Base-by-base conservation (phyloP, 2,113 vertebrate genomes). In the Sceloporus undulatus region DNA sequence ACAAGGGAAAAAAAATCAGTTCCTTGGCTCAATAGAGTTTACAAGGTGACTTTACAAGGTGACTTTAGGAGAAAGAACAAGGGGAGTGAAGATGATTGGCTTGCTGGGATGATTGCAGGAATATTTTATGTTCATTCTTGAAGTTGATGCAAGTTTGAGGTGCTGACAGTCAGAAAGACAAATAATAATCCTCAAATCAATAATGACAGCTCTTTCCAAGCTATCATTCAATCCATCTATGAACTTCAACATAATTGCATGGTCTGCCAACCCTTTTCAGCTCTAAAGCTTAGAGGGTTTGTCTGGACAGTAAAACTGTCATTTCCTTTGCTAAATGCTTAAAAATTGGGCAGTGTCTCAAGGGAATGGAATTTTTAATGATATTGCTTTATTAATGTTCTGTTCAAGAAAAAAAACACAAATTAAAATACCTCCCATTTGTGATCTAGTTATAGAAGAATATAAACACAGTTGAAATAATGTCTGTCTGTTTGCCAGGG, bases 121-220 rank as follows among this genome's bases (percentile, higher is more conserved):
- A 79, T 70, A 27, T 38, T 68, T 90, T 87, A 84, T 84, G 77
- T 25, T 90, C 91, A 79, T 79, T 90, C 79, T 87, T 85, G 93
- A 89, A 86, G 81, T 70, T 90, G 89, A 93, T 88, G 71, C 11
- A 85, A 84, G 89, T 84, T 40, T 86, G 82, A 86, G 5, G 85
- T 91, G 70, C 83, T 86, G 56, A 82, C 84, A 92, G 42, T 85
- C 19, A 90, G 80, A 89, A 14, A 34, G 65, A 79, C 48, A 68
- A 84, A 86, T 68, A 42, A 66, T 66, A 70, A 54, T 79, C 40
- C 42, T 34, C 68, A 42, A 54, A 87, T 65, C 23, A 84, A 88
- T 85, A 87, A 68, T 56, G 0, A 0, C 78, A 2, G 79, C 11
- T 88, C 59, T 94, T 90, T 92, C 89, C 82, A 88, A 76, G 11